Conservation (phyloP, 2,888 invertebrate genomes). For the Brenthis daphne region DNA sequence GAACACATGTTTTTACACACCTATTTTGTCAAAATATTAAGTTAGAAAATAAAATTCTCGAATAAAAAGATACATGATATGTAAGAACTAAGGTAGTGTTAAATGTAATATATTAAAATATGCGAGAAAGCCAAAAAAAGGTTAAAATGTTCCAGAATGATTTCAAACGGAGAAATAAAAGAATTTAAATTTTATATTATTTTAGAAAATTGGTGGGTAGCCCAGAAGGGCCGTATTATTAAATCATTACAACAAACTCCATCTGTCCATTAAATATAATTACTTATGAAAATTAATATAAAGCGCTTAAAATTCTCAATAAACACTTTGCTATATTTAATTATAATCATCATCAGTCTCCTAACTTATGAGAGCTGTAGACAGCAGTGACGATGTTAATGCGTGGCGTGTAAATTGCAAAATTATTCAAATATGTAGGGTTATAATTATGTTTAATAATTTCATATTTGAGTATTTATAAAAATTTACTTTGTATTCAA, state of each 20-base stretch:
- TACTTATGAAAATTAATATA: constrained; percentile 20
- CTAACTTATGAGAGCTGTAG: not conserved
- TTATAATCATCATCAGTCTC: constrained; percentile 9
- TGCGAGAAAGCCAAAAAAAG: too few species aligned
- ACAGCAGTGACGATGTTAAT: not conserved
- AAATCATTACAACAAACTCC: constrained; percentile 16
- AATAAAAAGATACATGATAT: too few species aligned
- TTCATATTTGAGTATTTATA: too few species aligned
- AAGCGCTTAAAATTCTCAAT: constrained; percentile 19
- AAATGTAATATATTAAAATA: too few species aligned
- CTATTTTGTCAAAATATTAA: too few species aligned
- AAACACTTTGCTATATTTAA: constrained; percentile 5
- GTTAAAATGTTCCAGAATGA: too few species aligned
- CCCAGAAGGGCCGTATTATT: not conserved
- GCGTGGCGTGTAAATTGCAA: not conserved
- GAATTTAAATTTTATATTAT: too few species aligned
- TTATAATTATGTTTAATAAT: too few species aligned
- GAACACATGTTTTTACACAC: not conserved
- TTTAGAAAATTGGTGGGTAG: not conserved
- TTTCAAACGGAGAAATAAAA: too few species aligned
- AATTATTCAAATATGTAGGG: not conserved
- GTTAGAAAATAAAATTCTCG: too few species aligned
- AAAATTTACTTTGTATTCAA: too few species aligned
- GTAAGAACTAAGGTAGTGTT: too few species aligned
- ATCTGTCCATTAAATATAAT: constrained; percentile 22